These are phyloP conservation scores for Pedionomus torquatus DNA, from an alignment of 2,113 vertebrate species.

Conservation along the genomic window DNA sequence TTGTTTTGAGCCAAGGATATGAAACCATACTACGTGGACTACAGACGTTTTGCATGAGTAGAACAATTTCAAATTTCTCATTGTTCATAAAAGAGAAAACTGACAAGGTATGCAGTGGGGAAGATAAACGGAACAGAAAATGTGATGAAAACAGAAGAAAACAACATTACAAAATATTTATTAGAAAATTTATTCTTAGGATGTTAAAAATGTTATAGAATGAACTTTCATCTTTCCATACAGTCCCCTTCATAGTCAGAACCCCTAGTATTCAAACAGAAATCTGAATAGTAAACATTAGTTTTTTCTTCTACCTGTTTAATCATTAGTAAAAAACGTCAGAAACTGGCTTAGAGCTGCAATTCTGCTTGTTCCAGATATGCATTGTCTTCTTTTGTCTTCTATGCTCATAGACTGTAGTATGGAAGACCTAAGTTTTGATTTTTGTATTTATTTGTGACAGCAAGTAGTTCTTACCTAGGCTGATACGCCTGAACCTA, in stretches of 20 bases:
- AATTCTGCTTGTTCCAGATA: background rate
- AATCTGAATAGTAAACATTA: constrained; percentile 16
- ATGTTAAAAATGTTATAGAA: background rate
- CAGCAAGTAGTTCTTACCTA: background rate
- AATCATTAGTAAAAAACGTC: constrained; percentile 46
- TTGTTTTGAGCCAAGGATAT: background rate
- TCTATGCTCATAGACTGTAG: background rate
- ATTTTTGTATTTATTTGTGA: background rate
- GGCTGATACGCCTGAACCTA: background rate
- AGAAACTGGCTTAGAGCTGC: background rate
- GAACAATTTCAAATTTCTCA: background rate
- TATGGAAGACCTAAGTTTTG: background rate
- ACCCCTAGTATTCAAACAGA: background rate
- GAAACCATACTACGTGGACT: background rate
- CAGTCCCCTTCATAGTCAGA: background rate
- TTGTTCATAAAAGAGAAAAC: background rate
- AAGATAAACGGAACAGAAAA: background rate
- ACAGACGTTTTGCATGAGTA: background rate
- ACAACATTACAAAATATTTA: background rate
- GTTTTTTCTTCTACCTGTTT: constrained; percentile 10
- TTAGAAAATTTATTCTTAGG: background rate
- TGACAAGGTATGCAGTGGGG: background rate
- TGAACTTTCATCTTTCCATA: background rate
- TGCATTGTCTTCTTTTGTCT: background rate
- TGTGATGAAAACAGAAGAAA: background rate